Evolutionary conservation across 2,113 vertebrate species (phyloP).

Genomic region (Solenodon paradoxus): DNA sequence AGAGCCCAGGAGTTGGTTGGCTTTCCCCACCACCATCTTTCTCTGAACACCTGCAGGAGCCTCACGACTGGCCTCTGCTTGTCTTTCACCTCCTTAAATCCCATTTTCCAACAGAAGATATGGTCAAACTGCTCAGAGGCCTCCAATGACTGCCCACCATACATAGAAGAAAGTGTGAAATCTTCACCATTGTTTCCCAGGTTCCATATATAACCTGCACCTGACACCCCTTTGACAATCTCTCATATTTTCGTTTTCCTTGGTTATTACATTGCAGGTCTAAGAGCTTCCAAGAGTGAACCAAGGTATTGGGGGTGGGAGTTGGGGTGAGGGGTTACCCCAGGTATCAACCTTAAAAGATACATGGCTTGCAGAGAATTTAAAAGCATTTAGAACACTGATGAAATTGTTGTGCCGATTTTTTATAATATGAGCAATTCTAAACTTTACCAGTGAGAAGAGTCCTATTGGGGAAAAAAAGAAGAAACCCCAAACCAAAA

Average conservation of each 20-base stretch:
- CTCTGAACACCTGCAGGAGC: not conserved
- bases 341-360: too few species aligned
- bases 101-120: not conserved
- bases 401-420: not conserved
- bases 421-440: not conserved
- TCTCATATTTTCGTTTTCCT: not conserved
- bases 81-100: not conserved
- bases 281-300: not conserved
- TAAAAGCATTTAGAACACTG: not conserved
- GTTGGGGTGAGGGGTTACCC: accelerated
- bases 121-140: not conserved
- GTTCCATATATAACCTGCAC: accelerated
- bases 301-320: too few species aligned
- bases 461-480: not conserved
- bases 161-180: not conserved
- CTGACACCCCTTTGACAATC: not conserved
- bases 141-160: too few species aligned
- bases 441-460: not conserved
- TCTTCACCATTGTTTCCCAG: not conserved
- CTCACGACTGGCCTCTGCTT: not conserved
- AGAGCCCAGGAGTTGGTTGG: not conserved
- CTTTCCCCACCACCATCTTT: not conserved
- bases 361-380: not conserved
- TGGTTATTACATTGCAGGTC: not conserved
- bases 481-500: too few species aligned